Conservation (phyloP, 2,113 vertebrate genomes). For the Geococcyx californianus region DNA sequence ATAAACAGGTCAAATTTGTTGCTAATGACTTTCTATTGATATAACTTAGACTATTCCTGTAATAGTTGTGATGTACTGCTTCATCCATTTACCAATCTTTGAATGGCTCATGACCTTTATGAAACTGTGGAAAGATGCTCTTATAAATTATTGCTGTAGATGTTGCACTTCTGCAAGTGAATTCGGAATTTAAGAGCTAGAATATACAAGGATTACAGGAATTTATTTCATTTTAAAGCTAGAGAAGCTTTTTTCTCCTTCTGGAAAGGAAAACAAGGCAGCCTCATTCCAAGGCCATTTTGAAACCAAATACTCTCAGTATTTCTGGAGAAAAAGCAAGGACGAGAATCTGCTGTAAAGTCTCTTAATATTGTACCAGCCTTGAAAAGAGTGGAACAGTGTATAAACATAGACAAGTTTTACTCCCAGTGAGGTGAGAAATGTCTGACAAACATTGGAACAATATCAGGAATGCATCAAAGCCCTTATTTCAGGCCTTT, state of each 20-base stretch:
- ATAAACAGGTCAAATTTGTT: background rate
- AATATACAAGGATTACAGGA: background rate
- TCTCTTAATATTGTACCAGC: background rate
- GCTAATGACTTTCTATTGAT: background rate
- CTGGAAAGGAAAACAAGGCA: background rate
- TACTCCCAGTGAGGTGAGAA: background rate
- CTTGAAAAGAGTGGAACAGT: background rate
- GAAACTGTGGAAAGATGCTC: background rate
- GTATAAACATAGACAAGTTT: background rate
- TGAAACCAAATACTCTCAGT: background rate
- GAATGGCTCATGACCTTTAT: background rate
- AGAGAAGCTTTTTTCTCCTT: background rate
- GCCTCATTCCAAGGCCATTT: fast-evolving
- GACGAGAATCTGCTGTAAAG: background rate
- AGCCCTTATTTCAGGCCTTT: background rate
- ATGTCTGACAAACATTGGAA: background rate
- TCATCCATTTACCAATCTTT: background rate
- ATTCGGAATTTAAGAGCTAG: background rate
- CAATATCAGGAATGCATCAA: background rate
- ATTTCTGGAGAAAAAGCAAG: background rate
- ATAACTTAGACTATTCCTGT: fast-evolving
- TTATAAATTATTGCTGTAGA: background rate
- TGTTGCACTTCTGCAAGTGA: background rate
- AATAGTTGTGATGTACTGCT: background rate
- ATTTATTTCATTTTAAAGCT: background rate